Evolutionary conservation across 2,113 vertebrate genomes (phyloP).

Genomic region (Labeo rohita): DNA sequence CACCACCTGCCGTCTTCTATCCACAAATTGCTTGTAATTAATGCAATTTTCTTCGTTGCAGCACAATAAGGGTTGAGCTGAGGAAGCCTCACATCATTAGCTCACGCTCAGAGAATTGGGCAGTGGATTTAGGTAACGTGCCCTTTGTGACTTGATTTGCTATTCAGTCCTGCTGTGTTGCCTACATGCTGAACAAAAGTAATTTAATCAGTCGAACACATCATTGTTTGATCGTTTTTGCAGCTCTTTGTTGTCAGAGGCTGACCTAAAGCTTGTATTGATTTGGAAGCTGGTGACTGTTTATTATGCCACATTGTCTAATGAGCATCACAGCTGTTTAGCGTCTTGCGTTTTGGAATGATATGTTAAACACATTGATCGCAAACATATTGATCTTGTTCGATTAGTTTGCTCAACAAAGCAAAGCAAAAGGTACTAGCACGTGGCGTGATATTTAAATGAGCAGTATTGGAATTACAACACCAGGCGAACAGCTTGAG

Average conservation of each 20-base stretch:
- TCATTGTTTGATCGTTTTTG: constrained; percentile 2
- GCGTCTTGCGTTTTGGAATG: background rate
- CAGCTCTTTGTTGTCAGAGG: background rate
- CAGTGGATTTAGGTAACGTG: constrained; percentile 19
- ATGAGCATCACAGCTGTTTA: constrained; percentile 42
- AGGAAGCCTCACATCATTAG: constrained; percentile 50
- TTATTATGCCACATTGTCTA: constrained; percentile 20
- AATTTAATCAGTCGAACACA: constrained; percentile 47
- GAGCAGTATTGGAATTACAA: constrained; percentile 26
- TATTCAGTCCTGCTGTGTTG: constrained; percentile 18
- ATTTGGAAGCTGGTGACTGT: constrained; percentile 22
- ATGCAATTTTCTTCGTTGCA: constrained; percentile 49
- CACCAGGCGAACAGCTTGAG: background rate
- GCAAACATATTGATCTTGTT: constrained; percentile 49
- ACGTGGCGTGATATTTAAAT: constrained; percentile 16
- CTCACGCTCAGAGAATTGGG: constrained; percentile 21
- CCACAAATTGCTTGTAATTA: constrained; percentile 55
- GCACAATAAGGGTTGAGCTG: constrained; percentile 33
- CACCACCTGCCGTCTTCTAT: constrained; percentile 52
- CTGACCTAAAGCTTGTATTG: constrained; percentile 11
- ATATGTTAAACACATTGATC: constrained; percentile 47
- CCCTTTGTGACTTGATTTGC: constrained; percentile 47
- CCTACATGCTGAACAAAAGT: constrained; percentile 12
- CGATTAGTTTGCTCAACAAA: constrained; percentile 13
- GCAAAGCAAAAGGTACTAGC: background rate